These are phyloP conservation scores for Calameuta pallipes DNA, from an alignment of 2,888 invertebrate species.

Conservation along the genomic window DNA sequence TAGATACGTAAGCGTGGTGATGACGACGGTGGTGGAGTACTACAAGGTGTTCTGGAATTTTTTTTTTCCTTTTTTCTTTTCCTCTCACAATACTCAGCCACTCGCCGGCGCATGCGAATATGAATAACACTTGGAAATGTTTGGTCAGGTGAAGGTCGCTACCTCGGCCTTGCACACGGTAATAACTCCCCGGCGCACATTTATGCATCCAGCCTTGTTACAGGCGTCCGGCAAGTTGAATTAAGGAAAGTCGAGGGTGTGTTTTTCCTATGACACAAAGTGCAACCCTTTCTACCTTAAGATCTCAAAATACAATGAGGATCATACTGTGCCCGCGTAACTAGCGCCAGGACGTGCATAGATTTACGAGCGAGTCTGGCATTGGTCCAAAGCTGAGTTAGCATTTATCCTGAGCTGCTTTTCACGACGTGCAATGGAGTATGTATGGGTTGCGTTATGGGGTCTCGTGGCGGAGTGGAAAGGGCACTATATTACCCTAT, in stretches of 20 bases:
- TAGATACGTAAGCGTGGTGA: constrained; percentile 18
- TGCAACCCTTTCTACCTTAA: background rate
- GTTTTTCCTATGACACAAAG: background rate
- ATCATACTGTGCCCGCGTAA: constrained; percentile 36
- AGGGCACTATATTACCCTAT: constrained; percentile 54
- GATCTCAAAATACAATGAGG: background rate
- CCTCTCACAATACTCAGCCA: too few species aligned
- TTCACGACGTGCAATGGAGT: constrained; percentile 44
- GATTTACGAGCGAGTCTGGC: constrained; percentile 57
- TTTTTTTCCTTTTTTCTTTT: too few species aligned
- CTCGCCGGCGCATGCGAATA: background rate
- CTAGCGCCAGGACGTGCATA: constrained; percentile 50
- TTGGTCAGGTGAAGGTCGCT: constrained; percentile 44
- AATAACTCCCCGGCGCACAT: constrained; percentile 12
- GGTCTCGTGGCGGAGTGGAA: constrained; percentile 1
- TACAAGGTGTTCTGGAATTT: too few species aligned
- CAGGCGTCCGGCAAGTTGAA: constrained; percentile 1
- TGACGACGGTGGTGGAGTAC: too few species aligned
- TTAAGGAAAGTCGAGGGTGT: constrained; percentile 8
- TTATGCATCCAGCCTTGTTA: background rate
- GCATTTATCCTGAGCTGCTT: constrained; percentile 50
- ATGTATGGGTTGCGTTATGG: constrained; percentile 35
- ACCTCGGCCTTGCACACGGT: constrained; percentile 40
- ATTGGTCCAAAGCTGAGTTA: constrained; percentile 50
- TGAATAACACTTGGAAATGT: constrained; percentile 7